Evolutionary conservation across 1,140 invertebrate species (phyloP).

Genomic region (Papilio dardanus): DNA sequence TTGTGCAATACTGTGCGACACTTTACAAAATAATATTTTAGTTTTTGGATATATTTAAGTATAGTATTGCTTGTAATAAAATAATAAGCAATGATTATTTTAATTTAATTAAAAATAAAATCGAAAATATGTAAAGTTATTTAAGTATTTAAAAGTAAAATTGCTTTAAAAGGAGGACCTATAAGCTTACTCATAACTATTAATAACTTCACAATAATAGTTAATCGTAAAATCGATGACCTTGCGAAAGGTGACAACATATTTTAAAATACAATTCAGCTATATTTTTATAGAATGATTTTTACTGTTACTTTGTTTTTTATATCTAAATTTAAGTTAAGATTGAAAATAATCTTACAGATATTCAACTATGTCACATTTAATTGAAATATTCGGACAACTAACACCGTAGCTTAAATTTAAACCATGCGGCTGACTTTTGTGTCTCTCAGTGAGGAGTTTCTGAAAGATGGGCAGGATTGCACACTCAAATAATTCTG

Average conservation of each 20-base stretch:
- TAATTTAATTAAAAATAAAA: too few relatives aligned
- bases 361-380: slow-evolving; percentile 97
- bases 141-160: too few relatives aligned
- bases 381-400: slow-evolving; percentile 96
- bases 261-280: not conserved
- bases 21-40: not conserved
- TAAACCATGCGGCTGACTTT: slow-evolving; percentile 84
- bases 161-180: too few relatives aligned
- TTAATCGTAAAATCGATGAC: not conserved
- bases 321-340: not conserved
- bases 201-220: not conserved
- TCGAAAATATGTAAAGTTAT: too few relatives aligned
- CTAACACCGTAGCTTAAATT: slow-evolving; percentile 91
- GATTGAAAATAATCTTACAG: slow-evolving; percentile 83
- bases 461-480: slow-evolving; percentile 96
- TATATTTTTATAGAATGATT: not conserved
- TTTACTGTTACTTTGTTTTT: not conserved
- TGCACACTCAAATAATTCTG: slow-evolving; percentile 89
- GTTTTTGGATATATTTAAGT: too few relatives aligned
- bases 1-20: not conserved
- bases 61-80: not conserved
- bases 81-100: too few relatives aligned
- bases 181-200: not conserved
- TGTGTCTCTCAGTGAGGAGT: slow-evolving; percentile 91
- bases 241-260: not conserved